Evolutionary conservation across 2,888 invertebrate genomes (phyloP).

Genomic region (Paralinhomoeus sp.): DNA sequence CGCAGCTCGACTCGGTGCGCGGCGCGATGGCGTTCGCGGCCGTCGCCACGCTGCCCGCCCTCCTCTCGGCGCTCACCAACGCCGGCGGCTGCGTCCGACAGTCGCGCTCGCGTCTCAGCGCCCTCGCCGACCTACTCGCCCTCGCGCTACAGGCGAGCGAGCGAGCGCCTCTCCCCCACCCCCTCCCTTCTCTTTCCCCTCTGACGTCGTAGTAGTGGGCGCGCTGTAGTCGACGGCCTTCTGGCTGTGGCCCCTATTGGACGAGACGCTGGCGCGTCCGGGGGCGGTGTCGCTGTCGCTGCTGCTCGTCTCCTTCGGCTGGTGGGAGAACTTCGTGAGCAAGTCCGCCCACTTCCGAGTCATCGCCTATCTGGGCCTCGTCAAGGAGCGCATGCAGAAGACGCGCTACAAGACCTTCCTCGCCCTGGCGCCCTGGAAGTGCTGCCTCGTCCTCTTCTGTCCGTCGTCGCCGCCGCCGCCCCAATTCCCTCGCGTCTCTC

Average conservation of each 20-base stretch:
- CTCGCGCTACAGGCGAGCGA: background rate
- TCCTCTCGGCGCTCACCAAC: slow-evolving; percentile 20
- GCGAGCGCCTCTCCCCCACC: too few species aligned
- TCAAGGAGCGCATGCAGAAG: slow-evolving; percentile 10
- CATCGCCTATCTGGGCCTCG: slow-evolving; percentile 11
- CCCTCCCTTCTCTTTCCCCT: too few species aligned
- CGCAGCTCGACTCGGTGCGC: slow-evolving; percentile 68
- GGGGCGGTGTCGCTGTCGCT: slow-evolving; percentile 43
- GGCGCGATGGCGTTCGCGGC: slow-evolving; percentile 83
- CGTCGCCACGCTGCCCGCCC: slow-evolving; percentile 61
- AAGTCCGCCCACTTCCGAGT: slow-evolving; percentile 10
- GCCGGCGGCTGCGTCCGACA: background rate
- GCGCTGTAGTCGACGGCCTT: slow-evolving; percentile 1
- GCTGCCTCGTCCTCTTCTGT: slow-evolving; percentile 1
- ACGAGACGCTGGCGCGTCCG: background rate
- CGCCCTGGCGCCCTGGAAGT: slow-evolving; percentile 1
- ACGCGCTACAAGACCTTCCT: slow-evolving; percentile 5
- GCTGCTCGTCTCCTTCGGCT: slow-evolving; percentile 46
- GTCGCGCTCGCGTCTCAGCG: background rate
- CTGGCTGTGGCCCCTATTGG: slow-evolving; percentile 5
- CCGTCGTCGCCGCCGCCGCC: background rate
- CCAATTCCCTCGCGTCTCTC: background rate
- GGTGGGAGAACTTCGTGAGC: slow-evolving; percentile 58
- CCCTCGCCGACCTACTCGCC: background rate
- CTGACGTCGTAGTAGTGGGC: too few species aligned